Evolutionary conservation across 37 sponge, comb jelly and placozoan genomes (phyloP).

Genomic region (Tethya wilhelma): DNA sequence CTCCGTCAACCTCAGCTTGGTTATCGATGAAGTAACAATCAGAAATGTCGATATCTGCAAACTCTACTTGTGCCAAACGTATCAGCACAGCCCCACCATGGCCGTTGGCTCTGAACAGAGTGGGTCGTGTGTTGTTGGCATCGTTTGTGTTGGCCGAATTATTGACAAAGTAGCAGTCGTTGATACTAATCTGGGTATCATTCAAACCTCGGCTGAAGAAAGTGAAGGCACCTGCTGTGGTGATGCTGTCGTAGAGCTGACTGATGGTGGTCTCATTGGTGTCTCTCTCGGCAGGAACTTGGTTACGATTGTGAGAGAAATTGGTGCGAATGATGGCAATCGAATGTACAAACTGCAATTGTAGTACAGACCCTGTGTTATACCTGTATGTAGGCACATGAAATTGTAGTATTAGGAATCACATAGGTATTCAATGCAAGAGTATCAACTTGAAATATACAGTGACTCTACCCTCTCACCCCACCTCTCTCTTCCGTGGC

Average conservation of each 20-base stretch:
- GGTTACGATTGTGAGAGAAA: constrained; percentile 60
- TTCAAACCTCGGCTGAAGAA: constrained; percentile 21
- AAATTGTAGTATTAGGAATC: no score
- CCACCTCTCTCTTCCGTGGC: no score
- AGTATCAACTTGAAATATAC: no score
- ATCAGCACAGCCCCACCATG: constrained; percentile 77
- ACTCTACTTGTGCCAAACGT: constrained; percentile 6
- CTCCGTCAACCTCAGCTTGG: constrained; percentile 72
- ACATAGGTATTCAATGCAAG: no score
- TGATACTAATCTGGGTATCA: constrained; percentile 18
- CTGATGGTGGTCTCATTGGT: constrained; percentile 27
- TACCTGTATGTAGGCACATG: no score
- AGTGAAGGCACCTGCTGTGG: constrained; percentile 68
- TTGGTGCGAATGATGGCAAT: constrained; percentile 29
- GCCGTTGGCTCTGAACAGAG: constrained; percentile 67
- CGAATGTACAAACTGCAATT: constrained; percentile 23
- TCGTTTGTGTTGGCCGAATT: constrained; percentile 49
- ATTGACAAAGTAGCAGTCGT: constrained; percentile 49
- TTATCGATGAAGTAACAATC: constrained; percentile 45
- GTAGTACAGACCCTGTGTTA: constrained; percentile 56
- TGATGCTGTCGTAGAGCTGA: constrained; percentile 37
- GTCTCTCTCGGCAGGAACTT: not conserved
- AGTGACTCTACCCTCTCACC: no score
- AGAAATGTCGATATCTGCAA: constrained; percentile 28
- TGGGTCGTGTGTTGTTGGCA: constrained; percentile 43